These are phyloP conservation scores for Pristionchus exspectatus DNA, from an alignment of 2,888 invertebrate species.

Conservation along the genomic window DNA sequence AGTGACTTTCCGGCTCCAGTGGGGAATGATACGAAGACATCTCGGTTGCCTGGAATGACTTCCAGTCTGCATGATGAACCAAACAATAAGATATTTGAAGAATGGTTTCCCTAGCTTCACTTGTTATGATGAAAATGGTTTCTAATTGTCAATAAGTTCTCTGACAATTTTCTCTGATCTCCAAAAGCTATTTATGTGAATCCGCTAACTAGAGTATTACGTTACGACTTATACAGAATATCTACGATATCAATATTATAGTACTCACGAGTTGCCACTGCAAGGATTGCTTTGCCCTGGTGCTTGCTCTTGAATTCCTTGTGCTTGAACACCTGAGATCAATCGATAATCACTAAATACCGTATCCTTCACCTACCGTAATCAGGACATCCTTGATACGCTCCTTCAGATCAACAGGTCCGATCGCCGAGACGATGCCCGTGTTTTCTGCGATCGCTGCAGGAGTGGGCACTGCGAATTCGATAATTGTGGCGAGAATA, in stretches of 20 bases:
- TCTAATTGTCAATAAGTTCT: too few relatives aligned
- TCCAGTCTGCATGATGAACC: neutral
- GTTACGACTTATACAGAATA: too few relatives aligned
- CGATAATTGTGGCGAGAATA: neutral
- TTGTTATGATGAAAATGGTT: neutral
- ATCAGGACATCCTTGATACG: constrained; percentile 21
- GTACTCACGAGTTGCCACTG: constrained; percentile 64
- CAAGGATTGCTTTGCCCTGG: constrained; percentile 70
- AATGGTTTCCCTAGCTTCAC: neutral
- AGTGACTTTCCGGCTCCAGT: constrained; percentile 96
- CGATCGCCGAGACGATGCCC: constrained; percentile 31
- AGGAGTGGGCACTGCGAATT: neutral
- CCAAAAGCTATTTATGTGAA: neutral
- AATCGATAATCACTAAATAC: neutral
- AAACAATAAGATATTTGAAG: neutral
- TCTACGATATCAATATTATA: neutral
- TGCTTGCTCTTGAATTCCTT: constrained; percentile 68
- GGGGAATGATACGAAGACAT: constrained; percentile 97
- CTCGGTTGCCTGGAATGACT: constrained; percentile 79
- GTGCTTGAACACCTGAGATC: constrained; percentile 66
- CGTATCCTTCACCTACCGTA: neutral
- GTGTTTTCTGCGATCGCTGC: constrained; percentile 32
- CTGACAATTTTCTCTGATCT: too few relatives aligned
- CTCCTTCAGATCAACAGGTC: neutral
- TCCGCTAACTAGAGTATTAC: too few relatives aligned